phyloP scores from a whole-genome alignment of 2,113 vertebrate species.

The Vidua macroura region DNA sequence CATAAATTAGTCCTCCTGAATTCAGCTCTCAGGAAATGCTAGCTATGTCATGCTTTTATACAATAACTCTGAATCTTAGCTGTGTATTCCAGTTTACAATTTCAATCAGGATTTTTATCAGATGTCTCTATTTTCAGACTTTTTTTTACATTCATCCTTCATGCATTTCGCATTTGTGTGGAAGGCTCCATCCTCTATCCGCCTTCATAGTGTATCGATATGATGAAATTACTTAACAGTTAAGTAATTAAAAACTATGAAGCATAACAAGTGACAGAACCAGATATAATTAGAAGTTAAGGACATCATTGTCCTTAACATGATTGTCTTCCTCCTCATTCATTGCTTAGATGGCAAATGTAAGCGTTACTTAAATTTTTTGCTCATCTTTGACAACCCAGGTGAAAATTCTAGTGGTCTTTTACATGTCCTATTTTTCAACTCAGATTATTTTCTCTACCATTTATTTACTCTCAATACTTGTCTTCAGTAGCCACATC shows the following conservation, averaged over 20 bases:
- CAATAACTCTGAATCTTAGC: background rate
- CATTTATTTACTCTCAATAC: background rate
- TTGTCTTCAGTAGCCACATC: background rate
- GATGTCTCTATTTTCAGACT: background rate
- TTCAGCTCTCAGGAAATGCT: background rate
- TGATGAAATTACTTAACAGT: background rate
- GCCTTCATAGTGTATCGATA: background rate
- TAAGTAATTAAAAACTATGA: slow-evolving; percentile 4
- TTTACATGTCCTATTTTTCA: background rate
- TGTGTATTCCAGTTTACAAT: background rate
- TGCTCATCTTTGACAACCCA: background rate
- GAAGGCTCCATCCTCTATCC: background rate
- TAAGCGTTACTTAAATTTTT: background rate
- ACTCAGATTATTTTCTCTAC: background rate
- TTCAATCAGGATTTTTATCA: background rate
- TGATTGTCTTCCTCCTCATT: background rate
- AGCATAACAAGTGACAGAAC: background rate
- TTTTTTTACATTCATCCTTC: background rate
- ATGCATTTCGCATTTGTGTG: background rate
- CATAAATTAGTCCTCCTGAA: background rate
- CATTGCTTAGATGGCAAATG: background rate
- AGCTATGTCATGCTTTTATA: background rate
- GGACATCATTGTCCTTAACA: background rate
- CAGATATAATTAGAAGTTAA: background rate
- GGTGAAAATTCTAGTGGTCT: background rate